Base-by-base conservation (phyloP, 2,888 invertebrate species). In the Blomia tropicalis region DNA sequence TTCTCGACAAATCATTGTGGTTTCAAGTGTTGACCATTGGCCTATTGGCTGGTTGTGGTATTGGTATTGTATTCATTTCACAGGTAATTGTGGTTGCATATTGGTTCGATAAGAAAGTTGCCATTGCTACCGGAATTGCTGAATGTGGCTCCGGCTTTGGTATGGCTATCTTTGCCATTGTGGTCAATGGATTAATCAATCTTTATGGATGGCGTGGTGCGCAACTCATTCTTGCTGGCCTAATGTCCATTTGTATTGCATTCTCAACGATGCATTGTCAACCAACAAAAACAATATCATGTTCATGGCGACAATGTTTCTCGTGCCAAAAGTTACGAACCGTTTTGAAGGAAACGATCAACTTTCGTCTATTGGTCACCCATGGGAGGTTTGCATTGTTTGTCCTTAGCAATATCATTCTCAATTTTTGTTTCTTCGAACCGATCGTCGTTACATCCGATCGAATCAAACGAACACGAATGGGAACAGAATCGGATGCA, bases 91-190 rank as follows among this genome's bases (percentile, higher is more conserved):
- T 87, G 17, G 90, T 93, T 56, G 92, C 93, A 25, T 93, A 91
- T 76, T 96, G 96, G 78, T 96, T 96, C 75, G 93, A 96, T 75
- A 85, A 84, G 73, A 90, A 88, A 82, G 80, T 95, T 61, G 93
- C 92, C 0, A 74, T 96, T 60, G 95, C 96, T 0, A 95, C 93
- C 0, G 95, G 95, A 3, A 82, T 96, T 61, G 89, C 92, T 0
- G 85, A 95, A 7, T 93, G 93, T 71, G 96, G 96, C 29, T 92
- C 93, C 1, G 96, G 96, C 17, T 27, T 64, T 7, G 64, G 64
- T 2, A 63, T 62, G 43, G 59, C 63, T 4, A 30, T 63, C 30
- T 59, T 64, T 25, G 59, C 63, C 14, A 27, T 41, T 19, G 14
- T 63, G 73, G 5, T 81, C 60, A 76, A 76, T 22, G 68, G 71